Evolutionary conservation across 1,140 invertebrate genomes (phyloP).

Genomic region (Bombus waltoni): DNA sequence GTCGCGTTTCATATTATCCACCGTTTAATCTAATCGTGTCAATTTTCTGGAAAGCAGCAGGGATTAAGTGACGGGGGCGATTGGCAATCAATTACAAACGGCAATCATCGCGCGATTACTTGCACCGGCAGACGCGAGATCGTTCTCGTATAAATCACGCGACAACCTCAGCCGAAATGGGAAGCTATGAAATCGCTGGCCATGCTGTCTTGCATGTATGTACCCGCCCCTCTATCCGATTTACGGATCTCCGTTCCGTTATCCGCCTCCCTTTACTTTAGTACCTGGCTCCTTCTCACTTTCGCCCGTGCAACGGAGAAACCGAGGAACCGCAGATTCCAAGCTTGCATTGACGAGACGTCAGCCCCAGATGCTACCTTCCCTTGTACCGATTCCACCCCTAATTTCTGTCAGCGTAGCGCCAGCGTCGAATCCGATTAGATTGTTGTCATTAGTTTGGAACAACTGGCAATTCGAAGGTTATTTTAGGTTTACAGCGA

Average conservation of each 20-base stretch:
- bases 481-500: neutral
- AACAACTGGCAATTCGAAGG: neutral
- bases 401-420: constrained; percentile 51
- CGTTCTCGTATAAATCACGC: constrained; percentile 80
- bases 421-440: constrained; percentile 20
- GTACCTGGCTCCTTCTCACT: constrained; percentile 26
- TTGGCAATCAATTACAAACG: constrained; percentile 78
- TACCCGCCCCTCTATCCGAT: constrained; percentile 20
- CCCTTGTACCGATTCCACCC: constrained; percentile 65
- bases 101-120: constrained; percentile 78
- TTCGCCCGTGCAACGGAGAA: neutral
- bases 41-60: constrained; percentile 27
- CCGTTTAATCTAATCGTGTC: neutral
- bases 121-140: constrained; percentile 73
- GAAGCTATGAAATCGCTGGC: constrained; percentile 51
- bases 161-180: constrained; percentile 66
- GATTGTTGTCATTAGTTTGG: constrained; percentile 31
- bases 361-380: constrained; percentile 75
- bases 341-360: constrained; percentile 71
- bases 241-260: neutral
- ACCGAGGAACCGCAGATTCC: constrained; percentile 10
- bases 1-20: neutral
- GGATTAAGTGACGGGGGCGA: constrained; percentile 57
- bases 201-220: constrained; percentile 65
- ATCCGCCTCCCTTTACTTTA: constrained; percentile 3